Evolutionary conservation across 2,797 vertebrate genomes (phyloP).

Genomic region (Helicolenus hilgendorfi): DNA sequence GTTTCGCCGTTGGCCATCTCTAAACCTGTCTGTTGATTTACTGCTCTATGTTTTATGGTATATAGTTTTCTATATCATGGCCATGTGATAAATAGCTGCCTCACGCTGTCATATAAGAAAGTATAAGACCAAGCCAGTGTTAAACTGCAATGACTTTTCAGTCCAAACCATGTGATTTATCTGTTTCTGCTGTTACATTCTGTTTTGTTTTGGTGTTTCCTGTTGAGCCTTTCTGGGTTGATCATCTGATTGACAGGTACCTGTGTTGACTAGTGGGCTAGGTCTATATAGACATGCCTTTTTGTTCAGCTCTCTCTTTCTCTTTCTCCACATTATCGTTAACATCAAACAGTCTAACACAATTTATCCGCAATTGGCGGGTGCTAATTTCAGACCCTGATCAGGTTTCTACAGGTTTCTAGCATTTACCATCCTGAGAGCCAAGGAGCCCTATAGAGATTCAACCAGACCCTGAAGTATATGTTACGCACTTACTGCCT

Average conservation of each 20-base stretch:
- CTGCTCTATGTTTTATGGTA: constrained; percentile 44
- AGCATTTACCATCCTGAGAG: neutral
- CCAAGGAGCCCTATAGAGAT: neutral
- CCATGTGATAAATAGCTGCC: constrained; percentile 52
- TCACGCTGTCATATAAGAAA: constrained; percentile 29
- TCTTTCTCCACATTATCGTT: no score
- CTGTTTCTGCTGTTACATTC: neutral
- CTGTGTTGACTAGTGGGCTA: no score
- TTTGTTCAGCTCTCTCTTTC: no score
- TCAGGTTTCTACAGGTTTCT: neutral
- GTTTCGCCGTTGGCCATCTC: constrained; percentile 24
- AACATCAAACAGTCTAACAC: no score
- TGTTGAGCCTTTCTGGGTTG: no score
- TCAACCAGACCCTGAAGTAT: neutral
- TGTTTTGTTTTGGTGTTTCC: no score
- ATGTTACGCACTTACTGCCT: neutral
- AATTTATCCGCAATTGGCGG: no score
- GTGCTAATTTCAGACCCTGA: no score
- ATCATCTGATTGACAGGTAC: no score
- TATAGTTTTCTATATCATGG: constrained; percentile 40
- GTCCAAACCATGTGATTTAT: constrained; percentile 58
- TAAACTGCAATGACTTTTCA: constrained; percentile 1
- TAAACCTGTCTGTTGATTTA: constrained; percentile 56
- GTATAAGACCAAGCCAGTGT: neutral
- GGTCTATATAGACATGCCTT: no score